Percentiles rank a stretch among this genome's conserved stretches.
phyloP scores from a whole-genome alignment of 2,113 vertebrate species.

The Vidua macroura region DNA sequence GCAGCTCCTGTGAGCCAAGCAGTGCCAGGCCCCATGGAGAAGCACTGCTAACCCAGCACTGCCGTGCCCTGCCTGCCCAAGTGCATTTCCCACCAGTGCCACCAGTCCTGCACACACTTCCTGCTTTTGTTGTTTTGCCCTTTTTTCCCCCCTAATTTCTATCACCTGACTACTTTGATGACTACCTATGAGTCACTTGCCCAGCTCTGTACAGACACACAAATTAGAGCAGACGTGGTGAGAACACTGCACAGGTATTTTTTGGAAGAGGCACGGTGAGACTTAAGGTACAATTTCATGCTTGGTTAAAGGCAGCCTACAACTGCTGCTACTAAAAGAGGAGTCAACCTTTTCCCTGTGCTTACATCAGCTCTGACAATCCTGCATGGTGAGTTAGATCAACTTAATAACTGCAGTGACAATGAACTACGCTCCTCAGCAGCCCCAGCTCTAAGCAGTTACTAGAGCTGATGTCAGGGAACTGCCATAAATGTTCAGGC shows the following conservation, averaged over 20 bases:
- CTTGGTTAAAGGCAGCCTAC: conserved; percentile 1
- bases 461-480: neutral
- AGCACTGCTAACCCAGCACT: neutral
- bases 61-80: neutral
- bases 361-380: neutral
- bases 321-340: neutral
- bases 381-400: neutral
- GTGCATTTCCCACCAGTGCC: rapidly evolving
- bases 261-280: neutral
- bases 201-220: neutral
- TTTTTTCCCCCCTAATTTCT: neutral
- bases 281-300: conserved; percentile 23
- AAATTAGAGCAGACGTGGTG: neutral
- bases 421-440: neutral
- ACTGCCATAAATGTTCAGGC: neutral
- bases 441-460: neutral
- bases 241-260: neutral
- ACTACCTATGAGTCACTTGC: neutral
- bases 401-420: neutral
- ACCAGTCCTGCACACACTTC: neutral
- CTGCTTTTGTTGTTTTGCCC: neutral
- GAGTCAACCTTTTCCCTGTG: neutral
- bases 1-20: neutral
- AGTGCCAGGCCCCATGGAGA: neutral
- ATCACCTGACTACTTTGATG: neutral